Evolutionary conservation across 2,888 invertebrate genomes (phyloP), one percentile per base, ranked within the genome.

Genomic region (Drosophila bunnanda): DNA sequence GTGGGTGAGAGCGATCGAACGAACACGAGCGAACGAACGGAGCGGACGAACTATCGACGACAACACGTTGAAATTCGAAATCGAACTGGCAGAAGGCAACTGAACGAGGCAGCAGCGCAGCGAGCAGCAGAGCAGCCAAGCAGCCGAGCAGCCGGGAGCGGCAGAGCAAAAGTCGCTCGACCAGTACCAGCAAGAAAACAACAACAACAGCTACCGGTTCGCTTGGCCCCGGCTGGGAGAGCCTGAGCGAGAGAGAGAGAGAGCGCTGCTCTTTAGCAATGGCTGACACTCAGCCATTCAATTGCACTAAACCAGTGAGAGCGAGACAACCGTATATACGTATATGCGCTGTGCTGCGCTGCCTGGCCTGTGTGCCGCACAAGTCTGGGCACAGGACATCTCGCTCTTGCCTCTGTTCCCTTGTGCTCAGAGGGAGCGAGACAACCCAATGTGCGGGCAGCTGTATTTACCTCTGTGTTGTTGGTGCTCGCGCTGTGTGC

Each of bases 381-480:
- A 13, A 17, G 12, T 12, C n/a, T 28, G n/a, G 2, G 44, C 25
- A 28, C 46, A 28, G 41, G 65, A 38, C 72, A 58, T 82, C 66
- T 43, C 13, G 8, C 34, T 20, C 13, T n/a, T n/a, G 15, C n/a
- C 4, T 5, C 15, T 20, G 4, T 15, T 2, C 32, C 5, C 41
- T 1, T 7, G 13, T 10, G 10, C 4, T 1, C 34, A 5, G 88
- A 46, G 57, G 34, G 59, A 88, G 73, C 56, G 80, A 65, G 82
- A 30, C 34, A 65, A 76, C 70, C 36, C 36, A 22, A 10, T 48
- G 17, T 25, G 50, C 41, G 58, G 69, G 72, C 85, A 82, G 78
- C 80, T 83, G 83, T 83, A 83, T 85, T 83, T 83, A 83, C 82
- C 86, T 85, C 78, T 85, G 78, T 78, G 82, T 80, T 83, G 86